These are phyloP conservation scores for Camptogramma bilineatum DNA, from an alignment of 2,888 invertebrate genomes.

Conservation along the genomic window DNA sequence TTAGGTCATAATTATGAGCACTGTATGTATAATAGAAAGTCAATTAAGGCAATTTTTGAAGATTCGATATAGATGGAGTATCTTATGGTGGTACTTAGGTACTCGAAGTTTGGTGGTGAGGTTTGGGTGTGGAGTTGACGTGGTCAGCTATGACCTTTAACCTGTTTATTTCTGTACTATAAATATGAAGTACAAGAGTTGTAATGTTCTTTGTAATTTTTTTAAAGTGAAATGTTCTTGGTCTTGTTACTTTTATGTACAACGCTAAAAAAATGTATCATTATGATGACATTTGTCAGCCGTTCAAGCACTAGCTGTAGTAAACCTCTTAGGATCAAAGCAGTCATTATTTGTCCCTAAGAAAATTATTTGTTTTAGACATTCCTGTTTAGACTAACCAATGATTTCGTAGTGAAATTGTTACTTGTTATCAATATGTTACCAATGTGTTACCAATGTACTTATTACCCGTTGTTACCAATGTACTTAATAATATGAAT, in stretches of 20 bases:
- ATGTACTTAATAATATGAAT: not conserved
- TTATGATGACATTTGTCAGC: no score
- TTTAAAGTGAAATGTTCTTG: not conserved
- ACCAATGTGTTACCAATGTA: not conserved
- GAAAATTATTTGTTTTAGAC: constrained; percentile 10
- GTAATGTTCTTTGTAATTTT: not conserved
- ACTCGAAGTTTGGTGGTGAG: no score
- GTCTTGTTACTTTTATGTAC: not conserved
- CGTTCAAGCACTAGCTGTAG: no score
- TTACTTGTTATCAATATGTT: constrained; percentile 5
- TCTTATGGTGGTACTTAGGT: no score
- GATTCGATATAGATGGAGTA: not conserved
- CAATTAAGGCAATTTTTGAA: not conserved
- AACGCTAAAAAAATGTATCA: not conserved
- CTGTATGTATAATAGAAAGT: not conserved
- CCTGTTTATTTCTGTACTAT: not conserved
- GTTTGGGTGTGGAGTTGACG: no score
- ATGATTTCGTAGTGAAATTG: not conserved
- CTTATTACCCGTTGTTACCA: not conserved
- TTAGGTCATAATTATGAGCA: constrained; percentile 4
- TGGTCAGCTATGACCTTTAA: no score
- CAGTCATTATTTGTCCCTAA: constrained; percentile 22
- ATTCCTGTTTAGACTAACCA: constrained; percentile 12
- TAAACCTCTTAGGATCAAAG: constrained; percentile 22
- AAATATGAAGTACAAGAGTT: not conserved